phyloP scores from a whole-genome alignment of 2,888 invertebrate species.

The Stictocephala bisonia region DNA sequence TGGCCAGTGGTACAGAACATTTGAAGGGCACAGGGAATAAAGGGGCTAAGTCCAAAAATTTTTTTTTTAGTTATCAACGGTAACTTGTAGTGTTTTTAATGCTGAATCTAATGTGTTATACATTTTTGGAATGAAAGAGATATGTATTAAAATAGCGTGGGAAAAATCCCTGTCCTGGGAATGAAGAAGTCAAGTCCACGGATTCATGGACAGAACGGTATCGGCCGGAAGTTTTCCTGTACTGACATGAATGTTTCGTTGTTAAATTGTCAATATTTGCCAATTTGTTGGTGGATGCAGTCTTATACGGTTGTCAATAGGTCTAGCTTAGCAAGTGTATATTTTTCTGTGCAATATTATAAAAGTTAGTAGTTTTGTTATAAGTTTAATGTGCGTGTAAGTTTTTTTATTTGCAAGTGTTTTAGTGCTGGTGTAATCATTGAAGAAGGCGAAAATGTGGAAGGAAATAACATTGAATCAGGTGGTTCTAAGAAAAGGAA shows the following conservation, averaged over 20 bases:
- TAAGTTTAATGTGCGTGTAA: conserved; percentile 6
- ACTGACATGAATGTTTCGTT: background rate
- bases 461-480: conserved; percentile 1
- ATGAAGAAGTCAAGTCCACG: background rate
- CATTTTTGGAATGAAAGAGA: conserved; percentile 7
- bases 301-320: background rate
- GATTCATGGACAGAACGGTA: background rate
- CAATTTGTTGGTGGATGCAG: conserved; percentile 2
- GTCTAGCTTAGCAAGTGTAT: background rate
- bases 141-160: conserved; percentile 7
- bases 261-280: background rate
- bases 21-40: no score
- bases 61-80: background rate
- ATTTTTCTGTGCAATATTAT: conserved; percentile 4
- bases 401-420: conserved; percentile 10
- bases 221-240: background rate
- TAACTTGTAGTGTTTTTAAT: background rate
- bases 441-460: background rate
- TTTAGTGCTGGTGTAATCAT: background rate
- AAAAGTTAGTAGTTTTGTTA: conserved; percentile 13
- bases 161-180: background rate
- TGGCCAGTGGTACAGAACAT: no score
- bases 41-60: conserved; percentile 3
- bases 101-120: conserved; percentile 6
- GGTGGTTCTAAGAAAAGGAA: background rate